These are phyloP conservation scores for Parnassius mnemosyne DNA, from an alignment of 2,888 invertebrate species.

Conservation along the genomic window DNA sequence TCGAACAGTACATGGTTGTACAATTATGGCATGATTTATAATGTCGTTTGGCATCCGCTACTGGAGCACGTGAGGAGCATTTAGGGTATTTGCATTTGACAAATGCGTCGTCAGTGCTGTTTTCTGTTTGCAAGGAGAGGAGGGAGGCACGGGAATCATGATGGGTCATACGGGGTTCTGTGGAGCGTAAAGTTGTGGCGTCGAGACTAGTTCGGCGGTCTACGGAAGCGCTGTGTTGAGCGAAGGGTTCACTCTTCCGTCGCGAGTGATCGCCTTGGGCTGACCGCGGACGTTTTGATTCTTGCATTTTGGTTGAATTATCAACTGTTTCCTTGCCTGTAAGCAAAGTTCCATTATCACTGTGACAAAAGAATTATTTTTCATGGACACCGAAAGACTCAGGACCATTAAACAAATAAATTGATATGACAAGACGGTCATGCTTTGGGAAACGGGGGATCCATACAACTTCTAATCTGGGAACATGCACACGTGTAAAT, in stretches of 20 bases:
- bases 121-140: constrained; percentile 70
- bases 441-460: constrained; percentile 31
- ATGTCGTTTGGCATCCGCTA: constrained; percentile 88
- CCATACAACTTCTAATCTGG: constrained; percentile 32
- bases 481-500: constrained; percentile 31
- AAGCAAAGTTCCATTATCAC: constrained; percentile 34
- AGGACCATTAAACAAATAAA: constrained; percentile 51
- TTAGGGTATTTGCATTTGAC: constrained; percentile 90
- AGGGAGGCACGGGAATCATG: constrained; percentile 71
- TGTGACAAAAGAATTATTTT: not conserved
- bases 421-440: constrained; percentile 35
- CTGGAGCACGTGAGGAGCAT: constrained; percentile 86
- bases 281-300: constrained; percentile 64
- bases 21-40: constrained; percentile 98
- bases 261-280: constrained; percentile 72
- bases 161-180: constrained; percentile 58
- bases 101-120: constrained; percentile 75
- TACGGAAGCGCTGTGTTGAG: constrained; percentile 56
- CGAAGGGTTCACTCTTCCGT: constrained; percentile 67
- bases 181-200: constrained; percentile 59
- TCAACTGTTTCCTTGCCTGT: constrained; percentile 81
- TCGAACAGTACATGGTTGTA: constrained; percentile 95
- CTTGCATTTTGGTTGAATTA: constrained; percentile 69
- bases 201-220: constrained; percentile 84
- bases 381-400: constrained; percentile 45